Percentiles rank a stretch among this genome's conserved stretches.
Conservation (phyloP, 2,797 vertebrate genomes). For the Sebastiscus tertius region DNA sequence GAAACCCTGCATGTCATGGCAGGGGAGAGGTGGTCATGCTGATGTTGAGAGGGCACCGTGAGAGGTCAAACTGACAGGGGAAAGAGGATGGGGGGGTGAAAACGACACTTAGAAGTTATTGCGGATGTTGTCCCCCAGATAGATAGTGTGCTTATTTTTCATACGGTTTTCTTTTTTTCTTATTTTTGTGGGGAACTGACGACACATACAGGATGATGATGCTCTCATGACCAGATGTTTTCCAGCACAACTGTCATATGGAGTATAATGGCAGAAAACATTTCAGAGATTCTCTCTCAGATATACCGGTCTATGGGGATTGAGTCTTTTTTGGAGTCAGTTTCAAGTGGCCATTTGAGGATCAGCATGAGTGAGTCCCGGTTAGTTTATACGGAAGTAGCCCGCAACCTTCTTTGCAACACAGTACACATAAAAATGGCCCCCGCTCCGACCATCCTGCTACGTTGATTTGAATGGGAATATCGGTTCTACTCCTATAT, state of each 20-base stretch:
- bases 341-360: not conserved
- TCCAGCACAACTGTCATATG: not conserved
- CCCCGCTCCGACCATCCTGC: too few species aligned
- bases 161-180: not conserved
- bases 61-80: not conserved
- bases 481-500: too few species aligned
- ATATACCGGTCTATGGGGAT: not conserved
- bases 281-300: too few species aligned
- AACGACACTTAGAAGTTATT: not conserved
- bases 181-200: not conserved
- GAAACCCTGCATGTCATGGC: not conserved
- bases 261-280: not conserved
- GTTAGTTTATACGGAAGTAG: not conserved
- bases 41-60: not conserved
- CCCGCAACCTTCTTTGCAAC: too few species aligned
- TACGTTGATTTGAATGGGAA: too few species aligned
- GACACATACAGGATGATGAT: not conserved
- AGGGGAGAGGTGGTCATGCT: slow-evolving; percentile 6
- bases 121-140: not conserved
- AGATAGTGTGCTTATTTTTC: not conserved
- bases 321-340: not conserved
- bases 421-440: too few species aligned
- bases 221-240: not conserved
- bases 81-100: not conserved
- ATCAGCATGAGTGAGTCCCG: not conserved